phyloP scores from a whole-genome alignment of 2,113 vertebrate species.

The Strigops habroptila region DNA sequence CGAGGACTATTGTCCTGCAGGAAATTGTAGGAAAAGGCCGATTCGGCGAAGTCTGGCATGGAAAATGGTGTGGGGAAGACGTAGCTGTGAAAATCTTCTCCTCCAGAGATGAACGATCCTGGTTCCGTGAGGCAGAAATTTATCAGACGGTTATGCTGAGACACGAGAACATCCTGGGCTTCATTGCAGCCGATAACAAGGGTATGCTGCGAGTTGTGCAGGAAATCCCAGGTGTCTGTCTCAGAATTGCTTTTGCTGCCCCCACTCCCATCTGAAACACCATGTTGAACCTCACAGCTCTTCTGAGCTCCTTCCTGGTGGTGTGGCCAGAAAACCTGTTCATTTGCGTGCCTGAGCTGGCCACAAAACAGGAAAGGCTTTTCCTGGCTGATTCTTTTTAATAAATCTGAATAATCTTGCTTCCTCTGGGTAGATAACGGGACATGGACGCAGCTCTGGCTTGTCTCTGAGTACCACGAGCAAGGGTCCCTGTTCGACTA shows the following conservation, averaged over 20 bases:
- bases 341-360: rapidly evolving
- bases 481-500: constrained; percentile 95
- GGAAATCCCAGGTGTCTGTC: rapidly evolving
- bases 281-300: rapidly evolving
- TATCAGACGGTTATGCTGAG: constrained; percentile 97
- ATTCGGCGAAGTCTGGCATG: constrained; percentile 94
- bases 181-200: constrained; percentile 98
- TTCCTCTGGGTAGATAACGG: constrained; percentile 83
- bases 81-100: constrained; percentile 99
- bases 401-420: neutral
- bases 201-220: neutral
- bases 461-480: constrained; percentile 96
- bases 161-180: constrained; percentile 96
- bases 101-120: constrained; percentile 92
- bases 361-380: rapidly evolving
- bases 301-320: rapidly evolving
- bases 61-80: constrained; percentile 95
- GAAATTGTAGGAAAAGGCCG: constrained; percentile 93
- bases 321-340: rapidly evolving
- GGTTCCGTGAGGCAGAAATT: constrained; percentile 97
- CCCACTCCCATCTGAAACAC: rapidly evolving
- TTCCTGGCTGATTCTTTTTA: neutral
- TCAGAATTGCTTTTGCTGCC: neutral
- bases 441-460: constrained; percentile 98
- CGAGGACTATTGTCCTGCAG: constrained; percentile 94